Percentiles rank a stretch among this genome's conserved stretches.
phyloP scores from a whole-genome alignment of 2,888 invertebrate genomes.

The Ditula angustiorana region DNA sequence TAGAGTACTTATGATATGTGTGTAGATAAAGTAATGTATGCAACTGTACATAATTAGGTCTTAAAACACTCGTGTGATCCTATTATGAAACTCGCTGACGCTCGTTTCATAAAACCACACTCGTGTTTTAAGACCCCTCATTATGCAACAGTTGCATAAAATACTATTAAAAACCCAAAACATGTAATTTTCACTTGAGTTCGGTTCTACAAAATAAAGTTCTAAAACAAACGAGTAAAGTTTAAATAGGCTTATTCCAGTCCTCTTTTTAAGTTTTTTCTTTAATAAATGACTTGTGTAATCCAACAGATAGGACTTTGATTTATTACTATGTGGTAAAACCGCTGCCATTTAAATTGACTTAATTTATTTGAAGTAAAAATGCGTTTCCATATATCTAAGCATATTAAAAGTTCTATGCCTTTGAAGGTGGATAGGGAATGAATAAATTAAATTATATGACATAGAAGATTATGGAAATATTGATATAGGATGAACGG shows the following conservation, averaged over 20 bases:
- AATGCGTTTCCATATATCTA: background rate
- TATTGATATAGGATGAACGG: background rate
- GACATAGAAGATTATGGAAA: slow-evolving; percentile 14
- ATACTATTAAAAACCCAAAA: slow-evolving; percentile 2
- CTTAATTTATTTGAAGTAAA: background rate
- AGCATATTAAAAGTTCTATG: background rate
- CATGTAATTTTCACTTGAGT: slow-evolving; percentile 14
- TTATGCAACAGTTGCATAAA: background rate
- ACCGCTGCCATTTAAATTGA: background rate
- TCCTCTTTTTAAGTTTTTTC: slow-evolving; percentile 10
- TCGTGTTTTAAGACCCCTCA: too few relatives aligned
- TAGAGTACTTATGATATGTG: too few relatives aligned
- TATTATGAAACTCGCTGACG: too few relatives aligned
- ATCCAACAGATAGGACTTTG: slow-evolving; percentile 11
- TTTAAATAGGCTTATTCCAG: slow-evolving; percentile 16
- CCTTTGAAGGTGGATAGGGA: background rate
- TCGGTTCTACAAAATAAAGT: slow-evolving; percentile 19
- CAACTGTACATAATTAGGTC: too few relatives aligned
- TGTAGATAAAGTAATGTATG: too few relatives aligned
- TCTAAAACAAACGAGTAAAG: slow-evolving; percentile 29
- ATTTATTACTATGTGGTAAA: slow-evolving; percentile 12
- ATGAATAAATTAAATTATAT: slow-evolving; percentile 13
- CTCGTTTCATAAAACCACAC: too few relatives aligned
- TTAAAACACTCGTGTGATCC: too few relatives aligned
- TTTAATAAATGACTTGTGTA: slow-evolving; percentile 13